Base-by-base conservation (phyloP, 1,140 invertebrate genomes). In the Zophobas morio region DNA sequence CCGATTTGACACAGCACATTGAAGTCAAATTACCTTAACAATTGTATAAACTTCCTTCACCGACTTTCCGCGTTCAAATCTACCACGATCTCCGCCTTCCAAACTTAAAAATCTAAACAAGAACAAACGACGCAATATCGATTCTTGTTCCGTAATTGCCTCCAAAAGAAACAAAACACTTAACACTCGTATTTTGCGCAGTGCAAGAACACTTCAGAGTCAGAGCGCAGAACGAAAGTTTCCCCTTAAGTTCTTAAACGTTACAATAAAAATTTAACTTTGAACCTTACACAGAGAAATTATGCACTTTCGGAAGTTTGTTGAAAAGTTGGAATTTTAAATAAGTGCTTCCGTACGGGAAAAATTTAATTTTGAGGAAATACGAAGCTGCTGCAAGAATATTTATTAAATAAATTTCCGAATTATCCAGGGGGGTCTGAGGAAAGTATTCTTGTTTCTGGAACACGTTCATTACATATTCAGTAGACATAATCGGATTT, bases 331-430 rank as follows among this genome's bases (percentile, higher is more conserved):
- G 56, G 60, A 66, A 66, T 66, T 42, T 66, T 42, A 66, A 66
- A 66, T 42, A 63, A 63, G 57, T 8, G 42, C n/a, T 66, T 66
- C 42, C 37, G 60, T 33, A 60, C 35, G 56, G 34, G 56, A 35
- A 60, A 66, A 39, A 66, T 66, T 66, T 66, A 66, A 66, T 66
- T 66, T 66, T 40, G 20, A 66, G 37, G 60, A 42, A 66, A 66
- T 66, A 66, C 42, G 60, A 66, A 66, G 39, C 60, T 33, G 42
- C 60, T 42, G 39, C 34, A 42, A 66, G 60, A 66, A 66, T 66
- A 66, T 66, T 66, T 66, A 66, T 66, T 66, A 66, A 66, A 66
- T 66, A 66, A 66, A 66, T 66, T 66, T 42, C 60, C 37, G 60
- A 66, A 66, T 66, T 66, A 66, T 63, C 20, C 20, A 39, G n/a